Evolutionary conservation across 2,888 invertebrate species (phyloP).

Genomic region (Chrysotoxum bicinctum): DNA sequence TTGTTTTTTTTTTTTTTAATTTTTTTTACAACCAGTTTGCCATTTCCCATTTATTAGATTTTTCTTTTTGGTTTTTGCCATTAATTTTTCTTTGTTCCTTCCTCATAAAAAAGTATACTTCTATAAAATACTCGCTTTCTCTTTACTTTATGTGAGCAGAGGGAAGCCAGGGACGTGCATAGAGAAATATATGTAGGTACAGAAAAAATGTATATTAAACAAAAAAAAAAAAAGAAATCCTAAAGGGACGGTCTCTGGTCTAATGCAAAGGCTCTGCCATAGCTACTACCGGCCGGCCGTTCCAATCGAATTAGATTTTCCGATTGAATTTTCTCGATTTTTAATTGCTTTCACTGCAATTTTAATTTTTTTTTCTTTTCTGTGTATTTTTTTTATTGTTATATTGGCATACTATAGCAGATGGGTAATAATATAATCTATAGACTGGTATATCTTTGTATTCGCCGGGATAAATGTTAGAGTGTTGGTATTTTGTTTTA

Average conservation of each 20-base stretch:
- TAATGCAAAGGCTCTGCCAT: slow-evolving; percentile 62
- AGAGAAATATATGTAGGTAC: slow-evolving; percentile 15
- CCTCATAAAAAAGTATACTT: slow-evolving; percentile 67
- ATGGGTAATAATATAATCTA: slow-evolving; percentile 71
- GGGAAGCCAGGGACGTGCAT: slow-evolving; percentile 19
- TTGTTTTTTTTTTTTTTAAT: slow-evolving; percentile 20
- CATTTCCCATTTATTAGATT: slow-evolving; percentile 70
- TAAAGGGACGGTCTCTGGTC: slow-evolving; percentile 62
- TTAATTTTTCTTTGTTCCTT: slow-evolving; percentile 74
- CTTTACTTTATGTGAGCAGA: slow-evolving; percentile 21
- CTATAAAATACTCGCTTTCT: slow-evolving; percentile 44
- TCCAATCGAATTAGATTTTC: slow-evolving; percentile 80
- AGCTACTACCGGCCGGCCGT: slow-evolving; percentile 58
- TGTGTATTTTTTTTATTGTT: slow-evolving; percentile 61
- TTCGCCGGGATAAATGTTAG: slow-evolving; percentile 20
- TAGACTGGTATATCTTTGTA: slow-evolving; percentile 24
- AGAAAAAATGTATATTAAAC: slow-evolving; percentile 23
- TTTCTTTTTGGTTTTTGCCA: slow-evolving; percentile 68
- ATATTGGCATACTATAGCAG: slow-evolving; percentile 75
- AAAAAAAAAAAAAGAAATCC: slow-evolving; percentile 41
- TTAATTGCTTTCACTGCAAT: slow-evolving; percentile 79
- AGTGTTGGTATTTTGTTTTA: neutral
- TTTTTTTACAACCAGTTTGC: slow-evolving; percentile 57
- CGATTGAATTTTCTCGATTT: slow-evolving; percentile 81
- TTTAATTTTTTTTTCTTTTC: slow-evolving; percentile 64